A percentile compares a stretch with the other conserved stretches of the same genome.
Evolutionary conservation across 23 tunicate species (phyloP).

Genomic region (Corella eumyota): DNA sequence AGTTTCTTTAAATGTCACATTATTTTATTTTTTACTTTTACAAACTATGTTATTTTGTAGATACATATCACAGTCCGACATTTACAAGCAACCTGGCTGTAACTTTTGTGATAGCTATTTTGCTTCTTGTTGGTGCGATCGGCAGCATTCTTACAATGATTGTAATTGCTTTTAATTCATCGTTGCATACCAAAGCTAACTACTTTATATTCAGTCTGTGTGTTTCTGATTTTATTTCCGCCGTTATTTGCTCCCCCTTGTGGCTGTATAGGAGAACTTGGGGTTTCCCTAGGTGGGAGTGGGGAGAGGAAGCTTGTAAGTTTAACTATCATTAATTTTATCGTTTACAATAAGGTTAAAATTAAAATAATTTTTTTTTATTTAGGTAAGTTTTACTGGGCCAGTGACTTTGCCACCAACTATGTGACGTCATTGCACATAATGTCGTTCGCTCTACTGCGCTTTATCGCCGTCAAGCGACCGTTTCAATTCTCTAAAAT

Average conservation of each 20-base stretch:
- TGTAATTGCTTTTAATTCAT: slow-evolving; percentile 1
- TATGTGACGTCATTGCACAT: slow-evolving; percentile 56
- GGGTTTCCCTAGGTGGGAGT: slow-evolving; percentile 35
- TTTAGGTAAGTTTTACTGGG: slow-evolving; percentile 66
- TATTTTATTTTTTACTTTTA: no score
- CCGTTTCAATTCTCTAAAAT: slow-evolving; percentile 24
- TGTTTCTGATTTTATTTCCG: slow-evolving; percentile 40
- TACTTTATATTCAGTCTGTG: slow-evolving; percentile 28
- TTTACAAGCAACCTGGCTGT: background rate
- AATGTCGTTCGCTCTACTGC: slow-evolving; percentile 33
- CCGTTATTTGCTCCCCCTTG: slow-evolving; percentile 41
- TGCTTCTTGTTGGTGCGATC: slow-evolving; percentile 2
- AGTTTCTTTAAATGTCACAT: no score
- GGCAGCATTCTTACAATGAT: slow-evolving; percentile 8
- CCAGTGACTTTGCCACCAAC: slow-evolving; percentile 50
- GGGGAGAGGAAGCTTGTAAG: slow-evolving; percentile 33
- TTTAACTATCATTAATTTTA: no score
- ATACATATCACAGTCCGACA: background rate
- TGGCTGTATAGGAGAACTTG: slow-evolving; percentile 57
- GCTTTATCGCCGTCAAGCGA: slow-evolving; percentile 30
- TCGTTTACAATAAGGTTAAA: background rate
- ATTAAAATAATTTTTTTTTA: background rate
- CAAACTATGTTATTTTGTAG: no score
- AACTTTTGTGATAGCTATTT: background rate
- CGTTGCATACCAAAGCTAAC: slow-evolving; percentile 26